These are phyloP conservation scores for Hoplodrina ambigua DNA, from an alignment of 2,888 invertebrate species.

Conservation along the genomic window DNA sequence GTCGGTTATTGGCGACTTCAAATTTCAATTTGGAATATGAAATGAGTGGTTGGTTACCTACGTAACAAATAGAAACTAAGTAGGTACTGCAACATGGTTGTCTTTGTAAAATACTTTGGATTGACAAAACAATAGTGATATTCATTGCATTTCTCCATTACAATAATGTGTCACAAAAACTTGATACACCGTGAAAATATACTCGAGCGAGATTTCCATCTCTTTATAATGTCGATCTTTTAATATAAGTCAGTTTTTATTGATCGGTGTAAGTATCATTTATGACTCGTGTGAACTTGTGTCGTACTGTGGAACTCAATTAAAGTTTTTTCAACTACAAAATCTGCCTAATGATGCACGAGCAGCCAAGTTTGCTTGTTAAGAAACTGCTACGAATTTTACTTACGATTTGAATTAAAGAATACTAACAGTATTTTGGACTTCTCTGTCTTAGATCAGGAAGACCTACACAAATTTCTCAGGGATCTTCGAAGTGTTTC, in stretches of 20 bases:
- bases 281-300: background rate
- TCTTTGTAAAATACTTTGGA: background rate
- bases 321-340: slow-evolving; percentile 22
- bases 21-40: too few species aligned
- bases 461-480: background rate
- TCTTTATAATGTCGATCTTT: slow-evolving; percentile 34
- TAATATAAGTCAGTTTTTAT: slow-evolving; percentile 28
- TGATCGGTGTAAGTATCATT: background rate
- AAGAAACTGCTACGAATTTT: background rate
- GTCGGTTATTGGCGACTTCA: too few species aligned
- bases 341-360: background rate
- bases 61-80: background rate
- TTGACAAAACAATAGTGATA: slow-evolving; percentile 41
- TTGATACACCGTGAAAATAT: slow-evolving; percentile 13
- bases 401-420: background rate
- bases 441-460: too few species aligned
- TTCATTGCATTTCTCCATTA: slow-evolving; percentile 29
- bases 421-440: background rate
- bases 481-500: background rate
- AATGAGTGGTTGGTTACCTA: too few species aligned
- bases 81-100: background rate
- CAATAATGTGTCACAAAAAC: slow-evolving; percentile 43
- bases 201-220: slow-evolving; percentile 24
- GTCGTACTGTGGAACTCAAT: slow-evolving; percentile 7
- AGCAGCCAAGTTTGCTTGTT: background rate